Conservation (phyloP, 2,888 invertebrate genomes). For the Heliconius hortense region DNA sequence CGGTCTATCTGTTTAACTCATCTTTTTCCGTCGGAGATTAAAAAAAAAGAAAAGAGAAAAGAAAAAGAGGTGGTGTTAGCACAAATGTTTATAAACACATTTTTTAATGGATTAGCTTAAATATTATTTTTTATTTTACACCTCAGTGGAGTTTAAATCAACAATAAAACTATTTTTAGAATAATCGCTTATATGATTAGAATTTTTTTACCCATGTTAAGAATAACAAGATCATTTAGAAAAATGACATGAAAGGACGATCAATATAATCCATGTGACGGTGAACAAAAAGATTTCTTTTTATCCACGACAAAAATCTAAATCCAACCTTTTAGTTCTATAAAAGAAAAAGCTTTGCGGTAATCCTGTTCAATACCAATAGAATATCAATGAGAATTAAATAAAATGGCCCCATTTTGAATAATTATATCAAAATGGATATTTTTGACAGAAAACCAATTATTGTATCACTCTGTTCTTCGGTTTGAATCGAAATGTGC, state of each 20-base stretch:
- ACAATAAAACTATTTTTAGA: too few relatives aligned
- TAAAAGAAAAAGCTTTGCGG: constrained; percentile 8
- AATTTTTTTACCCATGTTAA: too few relatives aligned
- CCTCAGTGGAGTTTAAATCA: too few relatives aligned
- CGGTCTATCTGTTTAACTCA: too few relatives aligned
- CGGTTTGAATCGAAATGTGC: neutral
- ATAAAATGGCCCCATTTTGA: constrained; percentile 2
- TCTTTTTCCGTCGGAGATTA: too few relatives aligned
- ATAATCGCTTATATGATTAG: too few relatives aligned
- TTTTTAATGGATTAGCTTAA: too few relatives aligned
- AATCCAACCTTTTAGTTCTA: constrained; percentile 18
- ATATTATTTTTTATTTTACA: too few relatives aligned
- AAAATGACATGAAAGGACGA: neutral
- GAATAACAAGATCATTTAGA: too few relatives aligned
- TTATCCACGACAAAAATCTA: neutral
- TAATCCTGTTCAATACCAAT: constrained; percentile 7
- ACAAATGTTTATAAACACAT: too few relatives aligned
- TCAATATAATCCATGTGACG: neutral
- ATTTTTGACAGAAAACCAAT: neutral
- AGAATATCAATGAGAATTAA: constrained; percentile 3
- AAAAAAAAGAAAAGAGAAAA: too few relatives aligned
- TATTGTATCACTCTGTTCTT: neutral
- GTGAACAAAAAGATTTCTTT: constrained; percentile 1
- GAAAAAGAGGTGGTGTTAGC: too few relatives aligned
- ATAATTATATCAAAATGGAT: neutral